phyloP scores from a whole-genome alignment of 2,113 vertebrate genomes.

The Microcebus tavaratra region DNA sequence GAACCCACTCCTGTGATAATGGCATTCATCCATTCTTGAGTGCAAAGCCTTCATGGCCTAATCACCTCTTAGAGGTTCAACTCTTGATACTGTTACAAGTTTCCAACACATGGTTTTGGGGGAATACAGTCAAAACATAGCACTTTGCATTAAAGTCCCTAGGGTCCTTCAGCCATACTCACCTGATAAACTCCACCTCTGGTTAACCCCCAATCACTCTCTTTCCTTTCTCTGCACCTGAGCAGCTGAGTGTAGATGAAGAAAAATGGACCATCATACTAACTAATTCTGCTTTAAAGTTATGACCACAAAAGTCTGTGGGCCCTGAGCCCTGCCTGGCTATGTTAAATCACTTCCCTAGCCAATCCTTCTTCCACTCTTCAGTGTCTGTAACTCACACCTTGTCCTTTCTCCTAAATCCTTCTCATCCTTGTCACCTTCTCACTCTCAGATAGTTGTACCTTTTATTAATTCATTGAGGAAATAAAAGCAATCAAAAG shows the following conservation, averaged over 20 bases:
- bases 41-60: background rate
- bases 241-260: background rate
- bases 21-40: background rate
- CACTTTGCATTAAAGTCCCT: background rate
- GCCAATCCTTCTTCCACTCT: background rate
- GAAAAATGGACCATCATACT: background rate
- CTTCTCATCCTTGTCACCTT: too few species aligned
- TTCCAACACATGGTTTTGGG: background rate
- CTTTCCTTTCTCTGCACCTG: background rate
- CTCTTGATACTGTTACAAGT: background rate
- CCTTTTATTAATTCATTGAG: background rate
- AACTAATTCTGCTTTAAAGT: background rate
- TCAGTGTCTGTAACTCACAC: background rate
- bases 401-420: background rate
- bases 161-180: background rate
- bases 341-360: too few species aligned
- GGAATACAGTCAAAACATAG: background rate
- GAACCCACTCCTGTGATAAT: background rate
- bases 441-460: background rate
- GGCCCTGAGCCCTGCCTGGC: background rate
- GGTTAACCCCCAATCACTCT: background rate
- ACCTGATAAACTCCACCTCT: background rate
- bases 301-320: background rate
- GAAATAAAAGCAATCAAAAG: background rate
- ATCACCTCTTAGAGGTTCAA: background rate